Evolutionary conservation across 2,888 invertebrate species (phyloP).

Genomic region (Cephalotes varians): DNA sequence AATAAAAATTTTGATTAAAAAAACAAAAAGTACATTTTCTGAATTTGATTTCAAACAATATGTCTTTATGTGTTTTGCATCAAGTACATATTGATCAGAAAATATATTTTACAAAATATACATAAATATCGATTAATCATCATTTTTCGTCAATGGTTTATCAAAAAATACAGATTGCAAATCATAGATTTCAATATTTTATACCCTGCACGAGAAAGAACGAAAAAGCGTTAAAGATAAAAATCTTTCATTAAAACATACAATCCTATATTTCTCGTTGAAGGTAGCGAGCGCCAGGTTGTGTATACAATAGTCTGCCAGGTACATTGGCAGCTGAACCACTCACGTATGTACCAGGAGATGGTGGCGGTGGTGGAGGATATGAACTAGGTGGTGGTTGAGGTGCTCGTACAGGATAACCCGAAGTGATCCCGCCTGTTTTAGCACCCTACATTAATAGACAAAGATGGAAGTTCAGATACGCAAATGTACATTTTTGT

Average conservation of each 20-base stretch:
- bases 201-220: background rate
- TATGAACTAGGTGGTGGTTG: slow-evolving; percentile 82
- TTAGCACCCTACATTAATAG: slow-evolving; percentile 88
- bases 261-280: slow-evolving; percentile 79
- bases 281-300: slow-evolving; percentile 82
- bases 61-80: background rate
- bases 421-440: slow-evolving; percentile 93
- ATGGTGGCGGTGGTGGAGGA: slow-evolving; percentile 78
- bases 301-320: slow-evolving; percentile 82
- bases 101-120: background rate
- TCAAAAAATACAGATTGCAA: background rate
- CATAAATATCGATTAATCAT: background rate
- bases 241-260: background rate
- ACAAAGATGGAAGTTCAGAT: background rate
- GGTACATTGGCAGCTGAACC: slow-evolving; percentile 81
- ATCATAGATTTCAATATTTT: background rate
- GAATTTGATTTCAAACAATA: background rate
- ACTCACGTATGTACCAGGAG: slow-evolving; percentile 82
- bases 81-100: background rate
- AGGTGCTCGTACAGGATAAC: slow-evolving; percentile 91
- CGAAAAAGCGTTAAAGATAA: background rate
- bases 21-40: background rate
- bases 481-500: slow-evolving; percentile 18
- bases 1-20: background rate
- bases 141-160: background rate